Evolutionary conservation across 2,888 invertebrate species (phyloP).

Genomic region (Sclerodermus sp.): DNA sequence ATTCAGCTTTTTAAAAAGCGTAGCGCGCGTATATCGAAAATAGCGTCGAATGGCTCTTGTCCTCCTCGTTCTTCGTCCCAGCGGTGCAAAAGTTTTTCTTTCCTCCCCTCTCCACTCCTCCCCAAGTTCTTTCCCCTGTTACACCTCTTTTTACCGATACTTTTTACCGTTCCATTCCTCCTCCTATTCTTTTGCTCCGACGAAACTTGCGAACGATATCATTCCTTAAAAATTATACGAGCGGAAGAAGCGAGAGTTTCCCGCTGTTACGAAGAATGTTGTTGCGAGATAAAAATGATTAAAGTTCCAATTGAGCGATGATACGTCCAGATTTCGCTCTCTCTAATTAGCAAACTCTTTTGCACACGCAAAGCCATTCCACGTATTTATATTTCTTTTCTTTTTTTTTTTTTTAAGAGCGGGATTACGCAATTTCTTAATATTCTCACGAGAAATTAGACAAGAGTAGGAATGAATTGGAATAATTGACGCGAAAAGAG

Average conservation of each 20-base stretch:
- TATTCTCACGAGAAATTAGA: not conserved
- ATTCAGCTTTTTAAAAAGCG: no score
- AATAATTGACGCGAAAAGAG: not conserved
- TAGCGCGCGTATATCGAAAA: no score
- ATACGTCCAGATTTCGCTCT: constrained; percentile 28
- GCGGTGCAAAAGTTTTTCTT: constrained; percentile 4
- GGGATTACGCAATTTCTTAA: not conserved
- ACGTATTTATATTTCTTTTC: no score
- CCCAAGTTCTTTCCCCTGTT: constrained; percentile 2
- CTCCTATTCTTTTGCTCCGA: not conserved
- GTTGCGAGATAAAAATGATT: no score
- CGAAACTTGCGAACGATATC: constrained; percentile 16
- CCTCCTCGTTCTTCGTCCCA: not conserved
- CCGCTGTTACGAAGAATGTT: no score
- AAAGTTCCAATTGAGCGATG: no score
- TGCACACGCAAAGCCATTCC: no score
- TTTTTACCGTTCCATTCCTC: not conserved
- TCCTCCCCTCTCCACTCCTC: not conserved
- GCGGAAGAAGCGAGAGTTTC: constrained; percentile 22
- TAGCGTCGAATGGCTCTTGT: constrained; percentile 1
- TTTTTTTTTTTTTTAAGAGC: no score
- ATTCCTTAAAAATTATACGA: constrained; percentile 14
- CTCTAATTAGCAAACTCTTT: no score
- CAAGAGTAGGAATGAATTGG: not conserved
- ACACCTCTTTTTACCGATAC: not conserved